phyloP scores from a whole-genome alignment of 2,888 invertebrate species.

The Polymixis lichenea region DNA sequence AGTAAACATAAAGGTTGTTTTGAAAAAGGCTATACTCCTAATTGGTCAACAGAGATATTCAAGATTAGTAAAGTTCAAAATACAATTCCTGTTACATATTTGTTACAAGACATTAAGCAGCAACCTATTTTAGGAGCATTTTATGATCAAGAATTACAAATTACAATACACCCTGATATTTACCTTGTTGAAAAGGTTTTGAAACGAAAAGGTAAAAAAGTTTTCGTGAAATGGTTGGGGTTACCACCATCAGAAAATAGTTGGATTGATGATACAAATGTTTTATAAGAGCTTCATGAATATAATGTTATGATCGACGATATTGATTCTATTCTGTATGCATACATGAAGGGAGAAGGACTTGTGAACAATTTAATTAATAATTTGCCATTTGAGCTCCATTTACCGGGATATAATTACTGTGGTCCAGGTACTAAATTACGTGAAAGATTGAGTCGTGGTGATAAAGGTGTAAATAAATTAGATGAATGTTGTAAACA shows the following conservation, averaged over 20 bases:
- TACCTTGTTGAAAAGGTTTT: too few relatives aligned
- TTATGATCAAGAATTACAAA: neutral
- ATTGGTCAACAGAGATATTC: constrained; percentile 61
- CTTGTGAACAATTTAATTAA: neutral
- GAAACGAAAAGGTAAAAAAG: too few relatives aligned
- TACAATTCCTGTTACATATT: constrained; percentile 53
- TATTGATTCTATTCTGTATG: neutral
- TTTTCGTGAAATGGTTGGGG: neutral
- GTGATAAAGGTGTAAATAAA: too few relatives aligned
- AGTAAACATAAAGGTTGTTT: constrained; percentile 48
- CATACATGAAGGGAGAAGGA: neutral
- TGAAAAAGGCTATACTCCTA: constrained; percentile 49
- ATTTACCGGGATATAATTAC: neutral
- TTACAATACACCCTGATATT: too few relatives aligned
- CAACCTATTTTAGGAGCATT: constrained; percentile 8
- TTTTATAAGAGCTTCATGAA: neutral
- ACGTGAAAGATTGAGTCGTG: too few relatives aligned
- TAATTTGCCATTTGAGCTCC: constrained; percentile 1
- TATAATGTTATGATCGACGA: neutral
- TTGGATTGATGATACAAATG: too few relatives aligned
- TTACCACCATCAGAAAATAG: neutral
- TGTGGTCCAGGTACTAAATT: too few relatives aligned
- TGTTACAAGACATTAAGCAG: constrained; percentile 42
- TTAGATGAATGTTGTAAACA: too few relatives aligned
- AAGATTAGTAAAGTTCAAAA: constrained; percentile 43